phyloP scores from a whole-genome alignment of 1,140 invertebrate genomes.

The Conopomorpha cramerella region DNA sequence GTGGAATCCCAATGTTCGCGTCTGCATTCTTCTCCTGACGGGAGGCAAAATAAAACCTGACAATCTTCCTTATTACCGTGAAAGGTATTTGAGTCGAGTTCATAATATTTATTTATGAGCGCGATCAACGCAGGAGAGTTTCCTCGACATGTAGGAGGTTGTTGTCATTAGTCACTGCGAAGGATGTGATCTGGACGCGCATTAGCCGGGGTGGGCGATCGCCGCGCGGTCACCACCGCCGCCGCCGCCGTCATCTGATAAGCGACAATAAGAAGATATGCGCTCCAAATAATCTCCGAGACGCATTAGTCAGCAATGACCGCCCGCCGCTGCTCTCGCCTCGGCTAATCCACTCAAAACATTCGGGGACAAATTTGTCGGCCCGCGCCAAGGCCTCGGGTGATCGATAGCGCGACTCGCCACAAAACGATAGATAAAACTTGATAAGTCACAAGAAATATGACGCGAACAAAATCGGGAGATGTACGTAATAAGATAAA shows the following conservation, averaged over 20 bases:
- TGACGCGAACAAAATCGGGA: conserved; percentile 60
- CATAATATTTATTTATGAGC: too few relatives aligned
- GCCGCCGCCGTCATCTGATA: conserved; percentile 40
- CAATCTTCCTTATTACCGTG: too few relatives aligned
- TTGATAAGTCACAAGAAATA: conserved; percentile 58
- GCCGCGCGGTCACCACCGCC: conserved; percentile 5
- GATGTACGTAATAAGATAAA: conserved; percentile 61
- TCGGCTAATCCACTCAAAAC: conserved; percentile 55
- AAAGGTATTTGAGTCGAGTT: too few relatives aligned
- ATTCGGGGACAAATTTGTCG: conserved; percentile 52
- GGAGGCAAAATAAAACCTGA: too few relatives aligned
- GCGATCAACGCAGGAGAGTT: too few relatives aligned
- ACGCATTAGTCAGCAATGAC: conserved; percentile 39
- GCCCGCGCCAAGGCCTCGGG: conserved; percentile 31
- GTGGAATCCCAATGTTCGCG: too few relatives aligned
- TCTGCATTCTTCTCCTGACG: too few relatives aligned
- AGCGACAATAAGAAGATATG: conserved; percentile 47
- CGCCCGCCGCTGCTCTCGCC: conserved; percentile 22
- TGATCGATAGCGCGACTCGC: conserved; percentile 55
- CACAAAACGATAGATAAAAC: conserved; percentile 59
- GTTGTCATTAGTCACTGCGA: conserved; percentile 2
- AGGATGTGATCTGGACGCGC: not conserved
- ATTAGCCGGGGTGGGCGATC: conserved; percentile 15
- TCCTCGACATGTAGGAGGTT: too few relatives aligned
- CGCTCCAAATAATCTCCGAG: conserved; percentile 41